Base-by-base conservation (phyloP, 2,888 invertebrate genomes). In the Hydraecia micacea region DNA sequence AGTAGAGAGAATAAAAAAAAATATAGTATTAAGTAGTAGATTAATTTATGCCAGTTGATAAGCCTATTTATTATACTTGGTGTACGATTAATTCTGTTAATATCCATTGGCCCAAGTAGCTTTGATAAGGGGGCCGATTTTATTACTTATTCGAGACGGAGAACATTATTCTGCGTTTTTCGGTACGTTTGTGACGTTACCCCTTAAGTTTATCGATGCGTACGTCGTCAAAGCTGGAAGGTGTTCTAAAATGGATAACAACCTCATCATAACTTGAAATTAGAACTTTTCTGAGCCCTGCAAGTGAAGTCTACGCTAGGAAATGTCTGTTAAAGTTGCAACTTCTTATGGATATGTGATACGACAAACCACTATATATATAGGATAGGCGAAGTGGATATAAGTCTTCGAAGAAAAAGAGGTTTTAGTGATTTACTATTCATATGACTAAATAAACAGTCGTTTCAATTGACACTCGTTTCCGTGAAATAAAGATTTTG, bases 21-120 rank as follows among this genome's bases (percentile, higher is more conserved):
- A 93, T 93, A 94, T 93, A 91, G 93, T 95, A 93, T 94, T 95
- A 94, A 93, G 91, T 91, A 90, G 90, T 87, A 94, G 94, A 95
- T 95, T 95, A 95, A 95, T 95, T 95, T 95, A 95, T 95, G 94
- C 93, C 91, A 89, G 84, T 89, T 94, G 96, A 96, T 96, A 95
- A 95, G 92, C 91, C 88, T 94, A 95, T 95, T 95, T 95, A 95
- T 93, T 94, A 93, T 93, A 93, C 91, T 92, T 91, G 90, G 87
- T 92, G 91, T 93, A 94, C 93, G 94, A 95, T 95, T 96, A 95
- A 94, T 95, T 95, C 93, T 91, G 89, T 91, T 93, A 93, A 93
- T 93, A 90, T 88, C 86, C 87, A 83, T 77, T 90, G 88, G 89
- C 75, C 88, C 78, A 91, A 90, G 91, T 84, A 89, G 90, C 86